Evolutionary conservation across 2,888 invertebrate genomes (phyloP), one percentile per base, ranked within the genome.

Genomic region (Mystacides longicornis): DNA sequence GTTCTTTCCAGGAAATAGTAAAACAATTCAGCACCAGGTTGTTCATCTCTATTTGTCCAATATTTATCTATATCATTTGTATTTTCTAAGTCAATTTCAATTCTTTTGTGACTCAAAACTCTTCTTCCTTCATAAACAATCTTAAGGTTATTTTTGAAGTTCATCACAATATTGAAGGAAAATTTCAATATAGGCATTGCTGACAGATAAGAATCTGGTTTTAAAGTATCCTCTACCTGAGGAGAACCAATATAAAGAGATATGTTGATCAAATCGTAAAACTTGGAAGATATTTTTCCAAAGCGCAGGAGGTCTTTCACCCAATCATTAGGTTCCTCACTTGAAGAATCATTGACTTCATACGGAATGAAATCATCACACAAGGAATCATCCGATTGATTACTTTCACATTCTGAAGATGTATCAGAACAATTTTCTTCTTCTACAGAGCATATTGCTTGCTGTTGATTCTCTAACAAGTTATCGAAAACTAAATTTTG

Each of bases 191-290:
- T 81, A 14, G 81, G 78, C 59, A 86, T 65, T 23, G 81, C 77
- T 53, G 81, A 76, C 5, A 76, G 64, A 63, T 82, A 81, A 5
- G 84, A 78, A 59, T 86, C 81, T 3, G 77, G 72, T 47, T 78
- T 76, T 2, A 69, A 68, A 64, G 80, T 81, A 67, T 87, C 82
- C 68, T 91, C 90, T 4, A 88, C 80, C 72, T 87, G 88, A 0
- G 86, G 83, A 50, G 77, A 77, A 62, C 82, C 83, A 58, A 87
- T 80, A 64, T 84, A 82, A 47, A 82, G 72, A 57, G 81, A 77
- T 37, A 81, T 77, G n/a, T 80, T 78, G 54, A 82, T 70, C 16
- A 90, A 75, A 65, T 90, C 86, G 22, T 89, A 79, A 63, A 87
- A 82, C 57, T 79, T 76, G 7, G 83, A 73, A 0, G 89, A 83